Base-by-base conservation (phyloP, 1,140 invertebrate genomes). In the Drepana arcuata region DNA sequence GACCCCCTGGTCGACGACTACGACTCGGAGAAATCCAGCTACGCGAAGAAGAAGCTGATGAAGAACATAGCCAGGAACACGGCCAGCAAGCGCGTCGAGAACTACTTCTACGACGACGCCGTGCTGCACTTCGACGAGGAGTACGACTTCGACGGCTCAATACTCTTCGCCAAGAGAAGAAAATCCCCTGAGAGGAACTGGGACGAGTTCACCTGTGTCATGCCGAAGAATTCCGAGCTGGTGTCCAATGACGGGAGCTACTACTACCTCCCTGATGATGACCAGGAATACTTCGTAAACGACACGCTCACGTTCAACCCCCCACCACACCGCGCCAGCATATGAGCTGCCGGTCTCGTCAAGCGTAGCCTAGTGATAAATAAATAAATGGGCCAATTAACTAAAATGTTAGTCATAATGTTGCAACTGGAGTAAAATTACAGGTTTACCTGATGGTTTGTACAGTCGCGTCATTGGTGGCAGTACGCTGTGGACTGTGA, bases 21-120 rank as follows among this genome's bases (percentile, higher is more conserved):
- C 32, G 79, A 82, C 27, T 83, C 71, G 2, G 83, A 84, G 15
- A 73, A 71, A 38, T 83, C 73, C 0, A 83, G 74, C 38, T 84
- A 84, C 47, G 77, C 80, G 2, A 75, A 59, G 26, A 72, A 73
- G 41, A 84, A 84, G 34, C 41, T 84, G 1, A 74, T 83, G 64
- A 80, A 69, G 33, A 84, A 84, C 35, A 83, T 84, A 25, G 75
- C 74, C 1, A 71, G 83, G 30, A 84, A 84, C 16, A 79, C 78
- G 0, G 61, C 44, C 12, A 61, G 60, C 13, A 61, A 48, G 43
- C 41, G 57, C 3, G 44, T 62, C 0, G 70, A 74, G 15, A 84
- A 84, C 34, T 84, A 84, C 30, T 84, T 84, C 44, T 84, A 84
- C 39, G 83, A 84, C 25, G 83, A 84, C 28, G 75, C 81, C 0